A percentile compares a stretch with the other conserved stretches of the same genome.
phyloP scores from a whole-genome alignment of 2,888 invertebrate species.

The Rhamnusium bicolor region DNA sequence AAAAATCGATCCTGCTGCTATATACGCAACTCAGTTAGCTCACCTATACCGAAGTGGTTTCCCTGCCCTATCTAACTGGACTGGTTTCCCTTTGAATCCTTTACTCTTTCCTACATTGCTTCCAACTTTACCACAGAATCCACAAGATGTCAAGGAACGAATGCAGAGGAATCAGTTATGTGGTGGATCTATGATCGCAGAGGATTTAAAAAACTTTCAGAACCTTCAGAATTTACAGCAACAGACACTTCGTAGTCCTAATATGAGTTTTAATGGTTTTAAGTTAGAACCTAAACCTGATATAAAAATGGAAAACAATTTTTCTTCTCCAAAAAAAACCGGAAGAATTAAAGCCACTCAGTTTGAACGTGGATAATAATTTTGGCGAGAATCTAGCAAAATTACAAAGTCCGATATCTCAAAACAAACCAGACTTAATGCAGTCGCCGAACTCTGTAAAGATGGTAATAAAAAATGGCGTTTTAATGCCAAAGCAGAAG shows the following conservation, averaged over 20 bases:
- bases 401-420: conserved; percentile 69
- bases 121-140: conserved; percentile 73
- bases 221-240: conserved; percentile 46
- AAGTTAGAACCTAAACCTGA: conserved; percentile 57
- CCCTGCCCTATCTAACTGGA: conserved; percentile 66
- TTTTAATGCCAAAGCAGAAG: conserved; percentile 93
- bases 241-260: conserved; percentile 42
- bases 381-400: conserved; percentile 58
- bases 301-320: conserved; percentile 45
- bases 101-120: conserved; percentile 77
- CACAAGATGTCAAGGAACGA: conserved; percentile 80
- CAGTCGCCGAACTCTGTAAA: conserved; percentile 81
- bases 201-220: conserved; percentile 65
- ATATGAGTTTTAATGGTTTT: conserved; percentile 52
- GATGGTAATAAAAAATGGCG: conserved; percentile 93
- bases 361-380: conserved; percentile 66
- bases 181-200: conserved; percentile 79
- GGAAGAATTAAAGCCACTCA: conserved; percentile 74
- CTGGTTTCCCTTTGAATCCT: conserved; percentile 78
- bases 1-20: conserved; percentile 76
- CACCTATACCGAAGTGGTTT: conserved; percentile 76
- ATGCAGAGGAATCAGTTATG: conserved; percentile 80
- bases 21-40: conserved; percentile 77
- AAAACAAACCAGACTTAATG: conserved; percentile 72
- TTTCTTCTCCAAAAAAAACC: conserved; percentile 54